A percentile compares a stretch with the other conserved stretches of the same genome.
phyloP scores from a whole-genome alignment of 2,888 invertebrate species.

The Acleris laterana region DNA sequence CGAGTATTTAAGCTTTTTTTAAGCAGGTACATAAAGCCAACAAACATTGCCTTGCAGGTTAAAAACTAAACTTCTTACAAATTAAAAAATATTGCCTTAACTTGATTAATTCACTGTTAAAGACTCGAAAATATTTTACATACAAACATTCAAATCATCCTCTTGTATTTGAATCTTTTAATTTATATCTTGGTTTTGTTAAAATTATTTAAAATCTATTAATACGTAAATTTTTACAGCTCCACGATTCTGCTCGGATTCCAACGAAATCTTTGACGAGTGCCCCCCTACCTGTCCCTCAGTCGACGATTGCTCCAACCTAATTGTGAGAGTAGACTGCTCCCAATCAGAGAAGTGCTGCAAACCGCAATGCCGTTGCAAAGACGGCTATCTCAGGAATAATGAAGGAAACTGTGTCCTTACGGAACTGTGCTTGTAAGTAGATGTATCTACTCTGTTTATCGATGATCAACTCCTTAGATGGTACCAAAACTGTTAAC shows the following conservation, averaged over 20 bases:
- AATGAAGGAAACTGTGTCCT: not conserved
- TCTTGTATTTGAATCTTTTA: no score
- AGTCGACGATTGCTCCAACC: constrained; percentile 5
- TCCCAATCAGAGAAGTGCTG: constrained; percentile 11
- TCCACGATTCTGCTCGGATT: constrained; percentile 21
- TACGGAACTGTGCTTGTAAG: not conserved
- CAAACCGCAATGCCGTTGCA: constrained; percentile 12
- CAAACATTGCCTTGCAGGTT: no score
- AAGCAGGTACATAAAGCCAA: no score
- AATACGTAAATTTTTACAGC: constrained; percentile 12
- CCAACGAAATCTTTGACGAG: constrained; percentile 26
- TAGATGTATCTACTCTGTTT: not conserved
- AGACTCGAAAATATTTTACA: no score
- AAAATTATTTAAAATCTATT: no score
- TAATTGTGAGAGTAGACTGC: constrained; percentile 12
- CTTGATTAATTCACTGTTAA: no score
- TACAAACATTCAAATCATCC: no score
- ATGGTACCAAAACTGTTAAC: not conserved
- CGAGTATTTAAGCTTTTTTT: no score
- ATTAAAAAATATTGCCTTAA: no score
- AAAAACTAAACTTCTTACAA: no score
- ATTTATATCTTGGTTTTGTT: no score
- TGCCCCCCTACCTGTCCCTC: constrained; percentile 39
- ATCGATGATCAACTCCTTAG: no score
- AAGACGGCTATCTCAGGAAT: not conserved